Evolutionary conservation across 2,888 invertebrate species (phyloP).

Genomic region (Megastigmus dorsalis): DNA sequence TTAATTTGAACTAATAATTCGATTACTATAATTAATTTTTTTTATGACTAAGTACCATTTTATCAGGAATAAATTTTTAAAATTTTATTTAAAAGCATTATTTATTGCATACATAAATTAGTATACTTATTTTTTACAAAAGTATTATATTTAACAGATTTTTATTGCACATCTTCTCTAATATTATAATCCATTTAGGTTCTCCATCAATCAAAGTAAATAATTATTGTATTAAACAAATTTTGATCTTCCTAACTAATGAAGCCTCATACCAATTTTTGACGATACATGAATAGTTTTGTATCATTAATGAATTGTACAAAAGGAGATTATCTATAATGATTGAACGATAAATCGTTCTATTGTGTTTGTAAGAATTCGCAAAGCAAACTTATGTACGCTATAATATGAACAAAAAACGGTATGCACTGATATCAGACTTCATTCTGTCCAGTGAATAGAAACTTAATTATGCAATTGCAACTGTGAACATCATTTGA

Average conservation of each 20-base stretch:
- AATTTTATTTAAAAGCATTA: conserved; percentile 6
- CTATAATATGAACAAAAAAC: conserved; percentile 13
- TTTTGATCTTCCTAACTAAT: neutral
- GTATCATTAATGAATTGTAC: neutral
- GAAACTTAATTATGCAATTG: conserved; percentile 22
- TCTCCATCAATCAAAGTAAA: too few species aligned
- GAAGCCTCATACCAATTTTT: neutral
- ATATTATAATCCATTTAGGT: neutral
- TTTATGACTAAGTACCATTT: too few species aligned
- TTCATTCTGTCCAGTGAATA: conserved; percentile 3
- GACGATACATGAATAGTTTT: neutral
- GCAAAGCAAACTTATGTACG: conserved; percentile 13
- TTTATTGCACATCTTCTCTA: conserved; percentile 6
- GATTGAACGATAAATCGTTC: neutral
- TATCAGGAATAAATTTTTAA: neutral
- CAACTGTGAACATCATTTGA: conserved; percentile 27
- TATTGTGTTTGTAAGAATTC: conserved; percentile 56
- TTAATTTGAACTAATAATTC: too few species aligned
- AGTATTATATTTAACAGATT: too few species aligned
- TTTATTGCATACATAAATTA: neutral
- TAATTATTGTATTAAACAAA: neutral
- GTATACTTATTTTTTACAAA: neutral
- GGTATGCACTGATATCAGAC: conserved; percentile 4
- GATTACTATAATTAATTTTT: too few species aligned
- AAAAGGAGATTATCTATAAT: neutral